Evolutionary conservation across 1,140 invertebrate genomes (phyloP), one percentile per base, ranked within the genome.

Genomic region (Pseudomyrmex cubaensis): DNA sequence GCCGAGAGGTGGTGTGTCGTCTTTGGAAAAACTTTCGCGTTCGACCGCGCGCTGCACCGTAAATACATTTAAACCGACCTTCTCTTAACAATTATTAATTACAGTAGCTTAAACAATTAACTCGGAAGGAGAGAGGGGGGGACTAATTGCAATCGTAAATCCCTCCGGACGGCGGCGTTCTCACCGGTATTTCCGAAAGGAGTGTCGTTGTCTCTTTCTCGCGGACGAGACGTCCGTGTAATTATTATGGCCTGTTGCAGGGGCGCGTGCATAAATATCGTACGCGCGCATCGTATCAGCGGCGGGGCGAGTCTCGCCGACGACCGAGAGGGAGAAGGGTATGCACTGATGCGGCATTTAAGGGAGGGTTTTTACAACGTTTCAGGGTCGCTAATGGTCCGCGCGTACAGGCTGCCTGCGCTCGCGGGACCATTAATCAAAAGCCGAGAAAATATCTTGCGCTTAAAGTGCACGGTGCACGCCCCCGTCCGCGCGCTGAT

Each of bases 371-470:
- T 83, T 87, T 86, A 59, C 67, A 67, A 57, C 56, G 52, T 48
- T 83, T 56, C 61, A 25, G 57, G 59, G 59, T 83, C 74, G 82
- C 78, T 89, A 89, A 87, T 88, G 74, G 80, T 63, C 75, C 82
- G 44, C 82, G 62, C 50, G 35, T 70, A 56, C 54, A 66, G 35
- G 78, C 35, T 61, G 77, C 83, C 48, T 63, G 77, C n/a, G 25
- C 59, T 20, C 56, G 59, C 20, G 17, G 44, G 50, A 83, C 83
- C 80, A 87, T 90, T 90, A 90, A 90, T 90, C 88, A 90, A 84
- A 83, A 82, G 61, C 75, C 15, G 72, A 62, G 87, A 83, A 88
- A 86, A 84, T 84, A 78, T 86, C 82, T 66, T 73, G 75, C 85
- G 70, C 84, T 87, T 80, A 75, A 84, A 78, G 82, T 86, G 80